These are phyloP conservation scores for Zingel zingel DNA, from an alignment of 2,113 vertebrate species.

Conservation along the genomic window DNA sequence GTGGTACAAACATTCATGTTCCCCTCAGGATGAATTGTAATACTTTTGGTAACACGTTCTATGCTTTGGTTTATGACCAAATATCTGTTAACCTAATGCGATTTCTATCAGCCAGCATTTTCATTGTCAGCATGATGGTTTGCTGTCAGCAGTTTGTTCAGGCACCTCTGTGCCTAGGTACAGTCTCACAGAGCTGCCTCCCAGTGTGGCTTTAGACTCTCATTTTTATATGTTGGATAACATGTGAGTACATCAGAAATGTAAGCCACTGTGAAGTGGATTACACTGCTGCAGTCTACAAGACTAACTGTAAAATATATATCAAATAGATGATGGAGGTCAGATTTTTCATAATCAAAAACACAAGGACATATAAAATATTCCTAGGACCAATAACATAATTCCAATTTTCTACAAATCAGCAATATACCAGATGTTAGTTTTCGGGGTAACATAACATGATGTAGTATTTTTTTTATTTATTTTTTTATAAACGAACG, in stretches of 20 bases:
- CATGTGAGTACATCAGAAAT: background rate
- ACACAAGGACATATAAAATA: background rate
- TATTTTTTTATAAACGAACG: background rate
- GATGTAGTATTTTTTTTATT: background rate
- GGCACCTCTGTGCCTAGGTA: background rate
- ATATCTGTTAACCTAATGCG: background rate
- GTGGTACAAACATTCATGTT: background rate
- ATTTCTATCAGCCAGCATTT: background rate
- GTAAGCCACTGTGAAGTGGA: background rate
- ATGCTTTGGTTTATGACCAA: background rate
- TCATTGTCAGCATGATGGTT: background rate
- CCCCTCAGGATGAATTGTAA: background rate
- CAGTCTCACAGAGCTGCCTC: background rate
- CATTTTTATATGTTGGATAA: background rate
- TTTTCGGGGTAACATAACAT: background rate
- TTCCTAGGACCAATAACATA: background rate
- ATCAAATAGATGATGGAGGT: background rate
- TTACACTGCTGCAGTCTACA: background rate
- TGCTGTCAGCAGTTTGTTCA: background rate
- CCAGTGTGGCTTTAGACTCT: background rate
- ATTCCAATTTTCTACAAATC: background rate
- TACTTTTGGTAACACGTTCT: background rate
- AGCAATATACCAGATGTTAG: no score
- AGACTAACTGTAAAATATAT: background rate
- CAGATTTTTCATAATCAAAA: background rate